These are phyloP conservation scores for Procambarus virginalis DNA, from an alignment of 1,140 invertebrate species.

Conservation along the genomic window DNA sequence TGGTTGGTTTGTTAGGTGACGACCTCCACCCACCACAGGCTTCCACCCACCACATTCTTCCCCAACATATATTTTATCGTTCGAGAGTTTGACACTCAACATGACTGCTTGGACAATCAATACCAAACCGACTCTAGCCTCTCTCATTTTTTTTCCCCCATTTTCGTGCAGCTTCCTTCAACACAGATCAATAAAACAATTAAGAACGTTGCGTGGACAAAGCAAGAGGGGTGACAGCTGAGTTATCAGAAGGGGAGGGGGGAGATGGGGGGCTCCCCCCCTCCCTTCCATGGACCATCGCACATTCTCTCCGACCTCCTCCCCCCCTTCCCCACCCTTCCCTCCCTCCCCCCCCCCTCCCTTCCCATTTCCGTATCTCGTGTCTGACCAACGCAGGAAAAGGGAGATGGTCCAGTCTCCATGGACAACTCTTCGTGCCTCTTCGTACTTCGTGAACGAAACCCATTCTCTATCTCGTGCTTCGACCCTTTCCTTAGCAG, in stretches of 20 bases:
- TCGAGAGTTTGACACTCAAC: background rate
- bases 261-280: too few species aligned
- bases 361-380: background rate
- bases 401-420: too few species aligned
- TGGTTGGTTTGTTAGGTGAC: too few species aligned
- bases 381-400: too few species aligned
- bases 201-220: slow-evolving; percentile 19
- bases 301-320: background rate
- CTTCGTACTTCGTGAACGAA: too few species aligned
- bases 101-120: background rate
- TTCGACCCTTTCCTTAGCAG: too few species aligned
- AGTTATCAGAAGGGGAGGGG: slow-evolving; percentile 12
- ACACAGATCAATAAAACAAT: slow-evolving; percentile 58
- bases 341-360: background rate
- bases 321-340: background rate
- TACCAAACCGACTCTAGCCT: background rate
- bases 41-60: too few species aligned
- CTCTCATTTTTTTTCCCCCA: background rate
- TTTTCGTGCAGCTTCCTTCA: background rate
- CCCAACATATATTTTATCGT: too few species aligned
- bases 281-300: background rate
- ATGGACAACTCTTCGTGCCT: too few species aligned
- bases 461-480: too few species aligned
- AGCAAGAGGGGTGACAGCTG: slow-evolving; percentile 47
- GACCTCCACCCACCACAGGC: too few species aligned